These are phyloP conservation scores for Lithophane semibrunnea DNA, from an alignment of 2,888 invertebrate genomes.

Conservation along the genomic window DNA sequence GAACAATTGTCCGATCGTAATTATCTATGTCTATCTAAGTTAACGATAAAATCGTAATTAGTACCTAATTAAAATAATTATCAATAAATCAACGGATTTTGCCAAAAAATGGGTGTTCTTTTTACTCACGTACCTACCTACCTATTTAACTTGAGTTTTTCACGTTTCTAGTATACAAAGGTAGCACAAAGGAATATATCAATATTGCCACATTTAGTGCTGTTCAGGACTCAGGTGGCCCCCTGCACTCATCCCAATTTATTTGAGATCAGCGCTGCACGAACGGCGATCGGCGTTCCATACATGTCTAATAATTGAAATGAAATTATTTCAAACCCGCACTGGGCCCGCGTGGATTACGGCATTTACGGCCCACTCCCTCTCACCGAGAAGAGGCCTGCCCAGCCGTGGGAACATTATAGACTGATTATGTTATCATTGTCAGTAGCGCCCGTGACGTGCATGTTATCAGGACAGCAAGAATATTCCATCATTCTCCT, in stretches of 20 bases:
- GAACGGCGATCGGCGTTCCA: too few species aligned
- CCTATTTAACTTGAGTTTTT: neutral
- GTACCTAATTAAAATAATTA: constrained; percentile 8
- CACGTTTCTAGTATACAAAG: neutral
- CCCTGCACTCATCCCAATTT: neutral
- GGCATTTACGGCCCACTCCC: too few species aligned
- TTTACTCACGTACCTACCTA: neutral
- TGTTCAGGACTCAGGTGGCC: neutral
- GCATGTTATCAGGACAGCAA: too few species aligned
- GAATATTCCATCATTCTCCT: too few species aligned
- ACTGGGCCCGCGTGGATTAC: too few species aligned
- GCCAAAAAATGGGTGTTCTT: neutral
- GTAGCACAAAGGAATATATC: neutral
- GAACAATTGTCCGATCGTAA: neutral
- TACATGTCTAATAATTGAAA: too few species aligned
- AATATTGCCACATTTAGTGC: neutral
- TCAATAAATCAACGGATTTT: neutral
- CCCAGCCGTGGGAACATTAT: too few species aligned
- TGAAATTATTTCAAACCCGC: too few species aligned
- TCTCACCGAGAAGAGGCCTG: too few species aligned
- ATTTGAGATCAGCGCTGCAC: neutral
- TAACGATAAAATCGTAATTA: constrained; percentile 4
- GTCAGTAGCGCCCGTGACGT: too few species aligned
- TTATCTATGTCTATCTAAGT: neutral
- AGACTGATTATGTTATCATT: too few species aligned